phyloP scores from a whole-genome alignment of 53 echinoderm and acorn worm genomes.

The Luidia sarsii region DNA sequence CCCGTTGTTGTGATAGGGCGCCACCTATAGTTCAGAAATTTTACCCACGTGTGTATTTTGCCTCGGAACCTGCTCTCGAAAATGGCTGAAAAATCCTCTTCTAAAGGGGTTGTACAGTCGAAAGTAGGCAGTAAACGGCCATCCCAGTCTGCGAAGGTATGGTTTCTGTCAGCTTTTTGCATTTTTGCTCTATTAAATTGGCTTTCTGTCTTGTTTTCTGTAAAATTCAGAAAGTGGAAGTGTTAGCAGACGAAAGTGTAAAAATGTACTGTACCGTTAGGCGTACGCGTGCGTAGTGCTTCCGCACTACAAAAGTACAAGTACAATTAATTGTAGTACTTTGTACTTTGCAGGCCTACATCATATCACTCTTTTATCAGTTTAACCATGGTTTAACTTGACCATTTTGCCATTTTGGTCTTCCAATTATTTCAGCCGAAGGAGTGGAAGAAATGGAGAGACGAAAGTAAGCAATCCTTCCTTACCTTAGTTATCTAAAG shows the following conservation, averaged over 20 bases:
- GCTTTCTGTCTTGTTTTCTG: too few relatives aligned
- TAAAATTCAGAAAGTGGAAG: too few relatives aligned
- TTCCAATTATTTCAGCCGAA: slow-evolving; percentile 47
- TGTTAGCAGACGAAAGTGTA: background rate
- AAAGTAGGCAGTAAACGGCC: background rate
- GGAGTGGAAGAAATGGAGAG: slow-evolving; percentile 72
- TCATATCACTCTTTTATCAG: background rate
- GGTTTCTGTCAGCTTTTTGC: background rate
- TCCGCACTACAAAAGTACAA: background rate
- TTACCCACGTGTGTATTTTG: too few relatives aligned
- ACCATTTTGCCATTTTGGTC: background rate
- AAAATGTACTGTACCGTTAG: background rate
- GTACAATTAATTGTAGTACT: background rate
- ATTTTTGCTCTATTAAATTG: background rate
- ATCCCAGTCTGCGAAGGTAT: background rate
- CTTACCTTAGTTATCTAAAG: too few relatives aligned
- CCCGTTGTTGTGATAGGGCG: too few relatives aligned
- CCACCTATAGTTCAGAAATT: too few relatives aligned
- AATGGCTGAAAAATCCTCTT: too few relatives aligned
- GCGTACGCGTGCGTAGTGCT: background rate
- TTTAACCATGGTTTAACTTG: background rate
- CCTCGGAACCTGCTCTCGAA: too few relatives aligned
- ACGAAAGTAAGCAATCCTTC: slow-evolving; percentile 77
- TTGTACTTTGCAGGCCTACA: background rate
- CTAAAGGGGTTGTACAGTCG: too few relatives aligned